Evolutionary conservation across 2,888 invertebrate genomes (phyloP), one percentile per base, ranked within the genome.

Genomic region (Trilocha varians): DNA sequence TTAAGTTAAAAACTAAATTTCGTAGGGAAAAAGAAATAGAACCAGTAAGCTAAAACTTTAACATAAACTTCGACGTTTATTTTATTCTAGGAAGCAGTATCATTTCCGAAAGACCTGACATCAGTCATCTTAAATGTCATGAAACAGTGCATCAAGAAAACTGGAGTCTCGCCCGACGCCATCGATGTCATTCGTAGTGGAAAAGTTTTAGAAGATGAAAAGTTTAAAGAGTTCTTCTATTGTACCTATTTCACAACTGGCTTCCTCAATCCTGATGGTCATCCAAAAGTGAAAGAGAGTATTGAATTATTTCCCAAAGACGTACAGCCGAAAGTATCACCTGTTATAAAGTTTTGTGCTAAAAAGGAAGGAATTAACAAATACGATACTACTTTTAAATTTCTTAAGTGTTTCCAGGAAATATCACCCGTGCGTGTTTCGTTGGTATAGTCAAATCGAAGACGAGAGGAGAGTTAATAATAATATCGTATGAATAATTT

Each of bases 321-420:
- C 6, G 11, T 4, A 25, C 25, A 25, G 25, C 25, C 25, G 11
- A 6, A 9, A 4, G 25, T 25, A 9, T 6, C 6, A 25, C 25
- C 25, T 2, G 5, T 25, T 11, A 25, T 25, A 9, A 25, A 2
- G 25, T 9, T 9, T 25, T 25, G 25, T 5, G 25, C 2, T 2
- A 25, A 25, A 18, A 8, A 8, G 11, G 25, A 25, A 25, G 25
- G 25, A 4, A 4, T 5, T 11, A 25, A 25, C 11, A 25, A 25
- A 25, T 25, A 25, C 25, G 25, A 25, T 5, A 25, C 25, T 9
- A 14, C 34, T 36, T 8, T 8, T 35, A 16, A 37, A 37, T 34
- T 40, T 14, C 5, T 40, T 3, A 36, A 39, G 13, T 43, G 45
- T 35, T 36, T 40, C 5, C 32, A 34, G 9, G 34, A 45, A n/a